Base-by-base conservation (phyloP, 1,140 invertebrate genomes). In the Zaprionus kolodkinae region DNA sequence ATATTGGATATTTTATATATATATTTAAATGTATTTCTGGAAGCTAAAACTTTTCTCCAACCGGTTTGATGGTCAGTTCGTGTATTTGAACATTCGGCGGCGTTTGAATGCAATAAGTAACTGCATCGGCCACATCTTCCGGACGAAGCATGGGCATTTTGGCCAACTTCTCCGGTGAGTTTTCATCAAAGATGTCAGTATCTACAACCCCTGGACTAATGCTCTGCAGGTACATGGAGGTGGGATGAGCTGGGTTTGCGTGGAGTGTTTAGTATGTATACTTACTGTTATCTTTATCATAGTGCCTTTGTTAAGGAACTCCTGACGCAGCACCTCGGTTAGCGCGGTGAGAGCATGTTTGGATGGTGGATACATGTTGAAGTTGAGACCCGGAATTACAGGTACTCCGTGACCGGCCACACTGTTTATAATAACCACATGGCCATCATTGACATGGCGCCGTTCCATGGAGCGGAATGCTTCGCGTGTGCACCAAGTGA, bases 121-220 rank as follows among this genome's bases (percentile, higher is more conserved):
- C 92, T 1, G 93, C 93, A 64, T 95, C 93, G 0, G 94, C 93
- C 0, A 96, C 85, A 69, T 95, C 94, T n/a, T 93, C 78, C 0
- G 93, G 55, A 87, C 76, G 63, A 21, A 78, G 93, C 92, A 93
- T 91, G 0, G 78, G 65, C 83, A 60, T 38, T 13, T 35, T 64
- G 3, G 36, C 15, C 0, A 71, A 6, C 65, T 79, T 12, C n/a
- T 78, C 71, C 11, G 67, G 60, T 7, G 70, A 82, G 2, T 27
- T 40, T 6, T 65, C 33, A n/a, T 71, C 70, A 11, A 92, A 75
- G 10, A 92, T 91, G 65, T 92, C 87, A 0, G 79, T 96, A 10
- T 91, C 69, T 1, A 95, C 95, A 4, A 94, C 81, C 3, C 95
- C 95, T 0, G 95, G 95, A 48, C 95, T 95, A 27, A 95, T 92